Conservation (phyloP, 2,113 vertebrate genomes). For the Salvelinus alpinus region DNA sequence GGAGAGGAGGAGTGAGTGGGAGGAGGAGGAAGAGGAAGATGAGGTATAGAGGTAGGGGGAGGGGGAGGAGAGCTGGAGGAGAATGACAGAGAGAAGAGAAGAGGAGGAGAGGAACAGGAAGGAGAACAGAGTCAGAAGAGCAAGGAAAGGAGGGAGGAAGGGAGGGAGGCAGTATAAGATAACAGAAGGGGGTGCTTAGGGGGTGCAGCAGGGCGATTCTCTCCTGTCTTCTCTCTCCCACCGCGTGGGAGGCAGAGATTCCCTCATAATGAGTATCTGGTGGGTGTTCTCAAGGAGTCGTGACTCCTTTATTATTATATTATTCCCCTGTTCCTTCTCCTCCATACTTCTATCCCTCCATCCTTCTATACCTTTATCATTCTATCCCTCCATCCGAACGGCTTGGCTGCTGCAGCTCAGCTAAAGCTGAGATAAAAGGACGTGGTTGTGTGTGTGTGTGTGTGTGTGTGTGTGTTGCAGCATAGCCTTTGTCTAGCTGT, state of each 20-base stretch:
- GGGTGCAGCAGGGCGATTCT: too few species aligned
- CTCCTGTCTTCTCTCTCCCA: background rate
- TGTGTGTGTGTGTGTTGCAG: slow-evolving; percentile 13
- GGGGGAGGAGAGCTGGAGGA: background rate
- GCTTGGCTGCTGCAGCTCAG: slow-evolving; percentile 20
- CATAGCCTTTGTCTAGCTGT: slow-evolving; percentile 24
- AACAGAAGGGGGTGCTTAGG: too few species aligned
- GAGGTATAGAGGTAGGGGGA: too few species aligned
- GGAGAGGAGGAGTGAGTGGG: background rate
- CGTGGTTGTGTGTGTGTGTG: background rate
- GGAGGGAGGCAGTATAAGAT: background rate
- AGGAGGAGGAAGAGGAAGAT: too few species aligned
- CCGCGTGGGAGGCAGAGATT: slow-evolving; percentile 43
- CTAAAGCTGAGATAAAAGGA: slow-evolving; percentile 29
- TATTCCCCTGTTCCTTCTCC: slow-evolving; percentile 44
- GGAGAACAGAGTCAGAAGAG: background rate
- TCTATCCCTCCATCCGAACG: too few species aligned
- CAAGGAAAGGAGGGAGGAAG: slow-evolving; percentile 4
- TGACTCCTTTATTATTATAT: slow-evolving; percentile 73
- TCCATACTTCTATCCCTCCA: slow-evolving; percentile 6
- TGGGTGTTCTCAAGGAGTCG: slow-evolving; percentile 68
- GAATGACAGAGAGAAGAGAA: background rate
- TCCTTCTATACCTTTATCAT: too few species aligned
- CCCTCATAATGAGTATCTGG: slow-evolving; percentile 70
- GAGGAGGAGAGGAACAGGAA: background rate